Evolutionary conservation across 2,797 vertebrate genomes (phyloP).

Genomic region (Thripadectes ignobilis): DNA sequence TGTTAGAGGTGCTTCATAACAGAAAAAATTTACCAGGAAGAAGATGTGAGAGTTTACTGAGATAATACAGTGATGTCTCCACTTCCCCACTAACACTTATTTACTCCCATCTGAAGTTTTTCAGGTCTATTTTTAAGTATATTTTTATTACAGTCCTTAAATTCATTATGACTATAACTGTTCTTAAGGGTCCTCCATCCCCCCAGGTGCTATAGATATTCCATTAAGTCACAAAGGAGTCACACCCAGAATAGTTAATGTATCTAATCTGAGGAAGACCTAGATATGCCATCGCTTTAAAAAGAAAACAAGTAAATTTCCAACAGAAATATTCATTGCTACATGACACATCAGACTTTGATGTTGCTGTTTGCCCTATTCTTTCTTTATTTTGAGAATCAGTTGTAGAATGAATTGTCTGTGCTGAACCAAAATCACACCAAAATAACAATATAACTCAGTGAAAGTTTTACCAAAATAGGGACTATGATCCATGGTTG

Average conservation of each 20-base stretch:
- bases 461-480: neutral
- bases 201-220: neutral
- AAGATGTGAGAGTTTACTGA: neutral
- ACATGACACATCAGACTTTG: constrained; percentile 1
- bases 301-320: constrained; percentile 51
- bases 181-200: neutral
- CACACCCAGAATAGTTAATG: neutral
- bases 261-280: constrained; percentile 38
- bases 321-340: constrained; percentile 45
- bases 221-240: neutral
- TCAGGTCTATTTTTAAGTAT: neutral
- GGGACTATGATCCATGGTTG: neutral
- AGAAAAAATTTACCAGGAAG: neutral
- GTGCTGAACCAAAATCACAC: neutral
- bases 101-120: neutral
- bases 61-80: neutral
- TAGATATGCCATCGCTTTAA: constrained; percentile 43
- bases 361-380: constrained; percentile 1
- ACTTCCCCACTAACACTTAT: neutral
- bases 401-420: neutral
- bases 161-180: neutral
- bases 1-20: neutral
- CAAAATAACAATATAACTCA: neutral
- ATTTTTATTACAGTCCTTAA: neutral
- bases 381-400: neutral